Evolutionary conservation across 1,140 invertebrate species (phyloP).

Genomic region (Heliconius hermathena): DNA sequence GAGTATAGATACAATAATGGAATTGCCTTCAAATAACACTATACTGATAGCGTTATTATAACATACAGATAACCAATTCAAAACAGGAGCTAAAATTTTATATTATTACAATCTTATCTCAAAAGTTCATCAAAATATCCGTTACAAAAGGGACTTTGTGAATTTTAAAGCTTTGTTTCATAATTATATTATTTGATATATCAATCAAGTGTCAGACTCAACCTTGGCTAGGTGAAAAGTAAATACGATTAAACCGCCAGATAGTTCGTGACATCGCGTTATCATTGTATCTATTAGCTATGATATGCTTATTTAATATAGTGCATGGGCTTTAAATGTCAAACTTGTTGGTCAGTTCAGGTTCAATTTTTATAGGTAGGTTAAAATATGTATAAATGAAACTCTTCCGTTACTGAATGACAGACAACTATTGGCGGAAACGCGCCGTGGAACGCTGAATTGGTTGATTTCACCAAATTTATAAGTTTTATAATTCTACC

Average conservation of each 20-base stretch:
- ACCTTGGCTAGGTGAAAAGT: constrained; percentile 37
- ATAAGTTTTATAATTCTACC: no score
- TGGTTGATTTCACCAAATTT: no score
- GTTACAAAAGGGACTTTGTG: neutral
- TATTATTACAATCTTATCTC: neutral
- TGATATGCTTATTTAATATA: neutral
- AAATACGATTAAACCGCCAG: constrained; percentile 28
- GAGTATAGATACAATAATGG: neutral
- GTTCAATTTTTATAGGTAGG: neutral
- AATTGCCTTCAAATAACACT: neutral
- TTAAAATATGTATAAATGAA: no score
- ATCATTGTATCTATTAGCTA: neutral
- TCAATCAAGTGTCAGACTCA: constrained; percentile 37
- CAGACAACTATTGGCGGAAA: no score
- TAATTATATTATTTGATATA: constrained; percentile 43
- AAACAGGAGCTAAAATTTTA: neutral
- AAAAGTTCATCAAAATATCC: constrained; percentile 9
- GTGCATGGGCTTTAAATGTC: neutral
- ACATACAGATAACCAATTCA: neutral
- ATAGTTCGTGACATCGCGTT: constrained; percentile 16
- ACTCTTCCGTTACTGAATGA: no score
- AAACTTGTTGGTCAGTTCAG: neutral
- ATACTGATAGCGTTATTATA: neutral
- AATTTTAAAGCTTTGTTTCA: constrained; percentile 35
- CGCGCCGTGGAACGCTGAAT: neutral